These are phyloP conservation scores for Scelioninae gen. 1 DNA, from an alignment of 2,888 invertebrate genomes.

Conservation along the genomic window DNA sequence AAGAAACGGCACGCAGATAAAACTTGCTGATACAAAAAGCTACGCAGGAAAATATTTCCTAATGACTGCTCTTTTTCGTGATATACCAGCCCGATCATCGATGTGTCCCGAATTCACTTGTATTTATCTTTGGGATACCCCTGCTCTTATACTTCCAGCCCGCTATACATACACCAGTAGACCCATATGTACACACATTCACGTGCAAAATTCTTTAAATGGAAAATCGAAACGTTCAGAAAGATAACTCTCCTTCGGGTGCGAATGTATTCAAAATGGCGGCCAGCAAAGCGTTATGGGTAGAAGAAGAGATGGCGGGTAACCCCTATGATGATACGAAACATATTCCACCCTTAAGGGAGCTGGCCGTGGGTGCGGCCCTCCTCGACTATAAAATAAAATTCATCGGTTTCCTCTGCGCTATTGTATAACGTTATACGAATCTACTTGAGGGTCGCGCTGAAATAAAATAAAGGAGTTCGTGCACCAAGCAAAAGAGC, in stretches of 20 bases:
- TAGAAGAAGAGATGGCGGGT: conserved; percentile 79
- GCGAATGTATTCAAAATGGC: conserved; percentile 85
- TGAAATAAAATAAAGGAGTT: conserved; percentile 51
- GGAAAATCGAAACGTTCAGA: conserved; percentile 84
- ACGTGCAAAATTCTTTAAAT: conserved; percentile 82
- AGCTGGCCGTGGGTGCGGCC: conserved; percentile 73
- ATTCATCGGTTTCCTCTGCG: conserved; percentile 81
- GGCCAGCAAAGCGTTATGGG: conserved; percentile 78
- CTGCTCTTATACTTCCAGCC: conserved; percentile 70
- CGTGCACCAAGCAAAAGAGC: conserved; percentile 30
- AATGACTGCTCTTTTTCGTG: conserved; percentile 58
- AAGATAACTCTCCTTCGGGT: conserved; percentile 83
- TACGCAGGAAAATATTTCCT: conserved; percentile 80
- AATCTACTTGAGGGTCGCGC: conserved; percentile 58
- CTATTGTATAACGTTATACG: conserved; percentile 69
- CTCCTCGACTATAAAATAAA: conserved; percentile 83
- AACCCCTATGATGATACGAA: conserved; percentile 84
- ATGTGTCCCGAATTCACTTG: conserved; percentile 56
- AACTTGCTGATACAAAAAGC: conserved; percentile 58
- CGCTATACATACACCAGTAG: conserved; percentile 32
- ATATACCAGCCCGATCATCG: conserved; percentile 20
- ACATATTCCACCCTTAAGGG: conserved; percentile 83
- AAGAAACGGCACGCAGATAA: conserved; percentile 54
- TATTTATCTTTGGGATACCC: conserved; percentile 63
- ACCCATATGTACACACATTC: conserved; percentile 46